Evolutionary conservation across 2,888 invertebrate species (phyloP).

Genomic region (Mayetiola destructor): DNA sequence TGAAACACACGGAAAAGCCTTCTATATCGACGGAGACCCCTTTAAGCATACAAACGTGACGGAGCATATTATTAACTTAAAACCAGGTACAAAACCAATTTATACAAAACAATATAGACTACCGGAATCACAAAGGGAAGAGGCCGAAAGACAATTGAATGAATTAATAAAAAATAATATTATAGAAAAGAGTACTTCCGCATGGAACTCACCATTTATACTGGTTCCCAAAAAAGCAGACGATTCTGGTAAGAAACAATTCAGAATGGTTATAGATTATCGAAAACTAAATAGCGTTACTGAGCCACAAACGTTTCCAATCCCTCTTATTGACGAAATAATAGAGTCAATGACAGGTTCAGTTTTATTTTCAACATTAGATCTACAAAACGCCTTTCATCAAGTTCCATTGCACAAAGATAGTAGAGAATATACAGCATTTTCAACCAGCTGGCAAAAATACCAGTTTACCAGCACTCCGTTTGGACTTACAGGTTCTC

Average conservation of each 20-base stretch:
- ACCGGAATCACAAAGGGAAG: neutral
- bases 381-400: neutral
- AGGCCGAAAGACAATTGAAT: slow-evolving; percentile 19
- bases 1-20: too few species aligned
- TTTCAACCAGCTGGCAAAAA: neutral
- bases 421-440: neutral
- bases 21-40: too few species aligned
- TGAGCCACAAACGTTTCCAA: neutral
- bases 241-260: slow-evolving; percentile 20
- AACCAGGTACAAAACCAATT: neutral
- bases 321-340: neutral
- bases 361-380: neutral
- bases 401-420: neutral
- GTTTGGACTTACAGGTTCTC: too few species aligned
- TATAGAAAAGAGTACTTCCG: slow-evolving; percentile 21
- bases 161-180: slow-evolving; percentile 24
- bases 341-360: neutral
- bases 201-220: slow-evolving; percentile 21
- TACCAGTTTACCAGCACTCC: too few species aligned
- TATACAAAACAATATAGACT: neutral
- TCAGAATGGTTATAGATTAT: neutral
- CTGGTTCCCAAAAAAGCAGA: slow-evolving; percentile 25
- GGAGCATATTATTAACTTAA: too few species aligned
- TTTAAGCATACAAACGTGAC: too few species aligned
- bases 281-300: neutral